Conservation (phyloP, 2,888 invertebrate genomes). For the Atethmia centrago region DNA sequence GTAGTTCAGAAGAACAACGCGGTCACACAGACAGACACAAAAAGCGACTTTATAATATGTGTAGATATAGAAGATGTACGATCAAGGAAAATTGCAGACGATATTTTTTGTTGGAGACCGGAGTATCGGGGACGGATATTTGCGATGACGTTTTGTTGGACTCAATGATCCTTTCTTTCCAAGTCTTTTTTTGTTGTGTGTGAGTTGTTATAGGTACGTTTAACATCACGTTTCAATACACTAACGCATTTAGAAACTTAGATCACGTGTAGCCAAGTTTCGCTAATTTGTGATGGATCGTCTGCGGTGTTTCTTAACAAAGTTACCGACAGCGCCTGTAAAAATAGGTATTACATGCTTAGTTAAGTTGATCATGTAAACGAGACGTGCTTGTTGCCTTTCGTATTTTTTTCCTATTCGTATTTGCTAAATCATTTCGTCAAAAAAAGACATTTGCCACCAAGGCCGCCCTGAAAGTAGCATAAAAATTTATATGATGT, state of each 20-base stretch:
- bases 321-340: conserved; percentile 22
- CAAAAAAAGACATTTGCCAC: conserved; percentile 16
- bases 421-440: conserved; percentile 12
- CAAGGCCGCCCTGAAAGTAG: conserved; percentile 13
- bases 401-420: neutral
- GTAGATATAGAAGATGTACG: neutral
- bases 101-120: neutral
- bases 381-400: neutral
- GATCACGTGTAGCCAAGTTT: too few relatives aligned
- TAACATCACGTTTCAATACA: neutral
- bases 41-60: neutral
- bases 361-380: conserved; percentile 11
- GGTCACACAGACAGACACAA: neutral
- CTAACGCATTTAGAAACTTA: neutral
- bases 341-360: neutral
- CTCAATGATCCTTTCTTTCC: neutral
- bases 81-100: neutral
- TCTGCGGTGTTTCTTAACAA: conserved; percentile 15
- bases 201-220: neutral
- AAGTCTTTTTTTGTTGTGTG: neutral
- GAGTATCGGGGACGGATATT: neutral
- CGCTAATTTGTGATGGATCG: conserved; percentile 27
- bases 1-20: neutral
- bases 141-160: neutral
- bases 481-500: conserved; percentile 20